A percentile compares a stretch with the other conserved stretches of the same genome.
Evolutionary conservation across 2,113 vertebrate species (phyloP).

Genomic region (Chaenocephalus aceratus): DNA sequence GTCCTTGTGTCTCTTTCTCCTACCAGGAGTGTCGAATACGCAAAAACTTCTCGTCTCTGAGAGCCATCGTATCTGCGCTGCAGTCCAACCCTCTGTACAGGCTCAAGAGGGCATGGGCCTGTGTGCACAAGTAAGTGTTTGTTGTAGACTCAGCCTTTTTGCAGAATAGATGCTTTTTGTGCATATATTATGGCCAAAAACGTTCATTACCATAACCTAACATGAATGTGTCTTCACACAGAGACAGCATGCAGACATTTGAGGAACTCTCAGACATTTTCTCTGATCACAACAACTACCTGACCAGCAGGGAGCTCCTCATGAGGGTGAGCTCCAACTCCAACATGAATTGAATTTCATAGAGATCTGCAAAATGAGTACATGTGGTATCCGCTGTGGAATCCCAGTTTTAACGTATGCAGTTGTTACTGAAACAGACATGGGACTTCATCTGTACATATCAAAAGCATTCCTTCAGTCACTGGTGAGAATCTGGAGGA

Average conservation of each 20-base stretch:
- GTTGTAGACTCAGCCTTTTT: neutral
- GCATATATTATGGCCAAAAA: neutral
- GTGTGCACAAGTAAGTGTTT: slow-evolving; percentile 90
- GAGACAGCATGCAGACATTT: slow-evolving; percentile 91
- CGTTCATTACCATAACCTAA: slow-evolving; percentile 2
- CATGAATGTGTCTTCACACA: slow-evolving; percentile 56
- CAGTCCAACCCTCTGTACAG: slow-evolving; percentile 95
- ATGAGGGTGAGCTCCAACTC: slow-evolving; percentile 89
- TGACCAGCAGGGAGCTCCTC: slow-evolving; percentile 93
- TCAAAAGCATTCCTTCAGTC: slow-evolving; percentile 5
- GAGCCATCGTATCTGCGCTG: slow-evolving; percentile 93
- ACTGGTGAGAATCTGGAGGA: slow-evolving; percentile 11
- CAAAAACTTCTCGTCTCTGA: slow-evolving; percentile 96
- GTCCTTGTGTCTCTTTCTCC: neutral
- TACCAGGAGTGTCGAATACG: slow-evolving; percentile 94
- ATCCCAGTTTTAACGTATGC: neutral
- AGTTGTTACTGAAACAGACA: neutral
- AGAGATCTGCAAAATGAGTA: neutral
- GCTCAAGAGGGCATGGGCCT: slow-evolving; percentile 92
- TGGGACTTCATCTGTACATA: slow-evolving; percentile 5
- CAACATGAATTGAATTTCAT: neutral
- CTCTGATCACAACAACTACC: slow-evolving; percentile 94
- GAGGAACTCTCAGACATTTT: slow-evolving; percentile 97
- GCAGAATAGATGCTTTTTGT: neutral
- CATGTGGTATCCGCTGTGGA: neutral